Evolutionary conservation across 2,797 vertebrate genomes (phyloP), one percentile per base, ranked within the genome.

Genomic region (Dermochelys coriacea): DNA sequence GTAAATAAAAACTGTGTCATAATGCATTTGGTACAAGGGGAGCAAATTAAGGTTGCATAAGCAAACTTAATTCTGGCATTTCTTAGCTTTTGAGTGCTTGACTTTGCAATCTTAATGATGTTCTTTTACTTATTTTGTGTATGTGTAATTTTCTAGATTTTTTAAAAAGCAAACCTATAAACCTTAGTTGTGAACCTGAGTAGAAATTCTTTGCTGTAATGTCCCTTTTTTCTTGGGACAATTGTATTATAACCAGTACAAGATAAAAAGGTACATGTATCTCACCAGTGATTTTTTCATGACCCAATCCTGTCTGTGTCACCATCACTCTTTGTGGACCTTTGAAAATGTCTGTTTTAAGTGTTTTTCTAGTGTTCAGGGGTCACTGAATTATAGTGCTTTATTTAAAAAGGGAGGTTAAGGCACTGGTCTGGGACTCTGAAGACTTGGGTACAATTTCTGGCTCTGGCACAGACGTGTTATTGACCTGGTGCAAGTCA

Each of bases 241-340:
- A 1, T 71, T 0, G 0, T 2, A 9, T 6, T 49, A 74, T 47
- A 1, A 0, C n/a, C 3, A 55, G 25, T 27, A 29, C 15, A 3
- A 47, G 27, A 3, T 23, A 15, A 31, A 3, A 25, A 84, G n/a
- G 51, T 78, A 0, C 12, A 10, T 8, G 8, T 6, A 47, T 15
- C 19, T 21, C 1, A 0, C 31, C 1, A 49, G 4, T 6, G 47
- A 71, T 50, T 12, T 71, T 27, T 78, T 80, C 34, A 0, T 47
- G 68, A 54, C 29, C 2, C 16, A 57, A 5, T 51, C 86, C 16
- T 75, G 41, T 4, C 0, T 1, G 29, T 8, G 57, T 31, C 3
- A 0, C 25, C 16, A 2, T 15, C 1, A 1, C 1, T 75, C 61
- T 68, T 51, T 80, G 31, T 47, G 4, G 21, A 5, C 19, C 23